Conservation (phyloP, 1,140 invertebrate genomes). For the Eriosoma lanigerum region DNA sequence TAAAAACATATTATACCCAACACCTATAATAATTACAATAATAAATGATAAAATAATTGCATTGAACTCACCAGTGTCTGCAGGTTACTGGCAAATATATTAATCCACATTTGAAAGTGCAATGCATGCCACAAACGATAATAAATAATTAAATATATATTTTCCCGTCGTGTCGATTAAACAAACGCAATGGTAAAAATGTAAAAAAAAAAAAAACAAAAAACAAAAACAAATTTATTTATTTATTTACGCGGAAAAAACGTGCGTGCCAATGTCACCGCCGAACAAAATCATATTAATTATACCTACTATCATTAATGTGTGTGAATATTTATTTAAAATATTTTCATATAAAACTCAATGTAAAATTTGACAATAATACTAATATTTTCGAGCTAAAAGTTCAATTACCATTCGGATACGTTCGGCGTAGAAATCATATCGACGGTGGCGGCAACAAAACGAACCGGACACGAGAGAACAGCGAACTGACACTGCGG, state of each 20-base stretch:
- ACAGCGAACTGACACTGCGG: constrained; percentile 15
- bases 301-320: too few relatives aligned
- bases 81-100: constrained; percentile 5
- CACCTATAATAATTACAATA: too few relatives aligned
- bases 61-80: constrained; percentile 22
- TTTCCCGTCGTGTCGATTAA: not conserved
- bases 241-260: not conserved
- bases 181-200: not conserved
- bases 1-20: too few relatives aligned
- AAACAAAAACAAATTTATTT: not conserved
- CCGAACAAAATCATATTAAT: not conserved
- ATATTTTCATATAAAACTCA: too few relatives aligned
- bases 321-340: too few relatives aligned
- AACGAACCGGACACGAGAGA: constrained; percentile 33
- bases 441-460: not conserved
- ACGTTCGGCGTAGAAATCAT: not conserved
- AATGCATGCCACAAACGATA: not conserved
- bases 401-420: too few relatives aligned
- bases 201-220: not conserved
- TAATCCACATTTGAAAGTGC: constrained; percentile 44
- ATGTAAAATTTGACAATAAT: too few relatives aligned
- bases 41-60: too few relatives aligned
- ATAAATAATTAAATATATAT: not conserved
- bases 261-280: not conserved
- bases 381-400: too few relatives aligned